phyloP scores from a whole-genome alignment of 2,113 vertebrate genomes.

The Rhinolophus sinicus region DNA sequence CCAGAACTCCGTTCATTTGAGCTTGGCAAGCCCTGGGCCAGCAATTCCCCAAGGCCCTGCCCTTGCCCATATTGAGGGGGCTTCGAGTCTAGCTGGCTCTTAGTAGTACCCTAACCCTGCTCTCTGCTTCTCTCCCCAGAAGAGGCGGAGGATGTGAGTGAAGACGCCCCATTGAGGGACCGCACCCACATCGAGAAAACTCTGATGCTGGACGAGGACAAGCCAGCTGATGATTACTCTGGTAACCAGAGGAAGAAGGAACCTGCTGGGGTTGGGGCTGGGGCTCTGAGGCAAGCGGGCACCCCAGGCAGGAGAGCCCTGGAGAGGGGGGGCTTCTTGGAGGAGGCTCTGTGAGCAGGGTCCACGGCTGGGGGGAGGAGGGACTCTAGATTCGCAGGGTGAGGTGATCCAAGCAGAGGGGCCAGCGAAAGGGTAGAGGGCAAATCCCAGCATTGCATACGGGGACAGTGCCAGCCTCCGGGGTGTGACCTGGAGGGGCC shows the following conservation, averaged over 20 bases:
- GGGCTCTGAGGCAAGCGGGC: not conserved
- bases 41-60: not conserved
- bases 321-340: not conserved
- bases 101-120: not conserved
- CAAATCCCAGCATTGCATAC: not conserved
- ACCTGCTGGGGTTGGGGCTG: not conserved
- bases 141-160: constrained; percentile 87
- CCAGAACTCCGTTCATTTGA: not conserved
- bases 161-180: constrained; percentile 88
- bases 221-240: constrained; percentile 92
- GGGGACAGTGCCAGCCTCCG: fast-evolving
- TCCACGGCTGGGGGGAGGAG: not conserved
- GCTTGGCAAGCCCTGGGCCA: not conserved
- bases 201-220: constrained; percentile 93
- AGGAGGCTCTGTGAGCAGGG: not conserved
- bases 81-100: not conserved
- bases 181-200: constrained; percentile 96
- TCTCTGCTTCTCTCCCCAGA: constrained; percentile 84
- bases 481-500: no score
- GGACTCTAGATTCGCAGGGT: not conserved
- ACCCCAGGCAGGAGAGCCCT: not conserved
- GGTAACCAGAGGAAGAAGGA: constrained; percentile 82
- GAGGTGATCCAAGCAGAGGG: not conserved
- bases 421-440: not conserved
- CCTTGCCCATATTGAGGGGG: not conserved